Base-by-base conservation (phyloP, 2,888 invertebrate species). In the Acanthoscelides obtectus region DNA sequence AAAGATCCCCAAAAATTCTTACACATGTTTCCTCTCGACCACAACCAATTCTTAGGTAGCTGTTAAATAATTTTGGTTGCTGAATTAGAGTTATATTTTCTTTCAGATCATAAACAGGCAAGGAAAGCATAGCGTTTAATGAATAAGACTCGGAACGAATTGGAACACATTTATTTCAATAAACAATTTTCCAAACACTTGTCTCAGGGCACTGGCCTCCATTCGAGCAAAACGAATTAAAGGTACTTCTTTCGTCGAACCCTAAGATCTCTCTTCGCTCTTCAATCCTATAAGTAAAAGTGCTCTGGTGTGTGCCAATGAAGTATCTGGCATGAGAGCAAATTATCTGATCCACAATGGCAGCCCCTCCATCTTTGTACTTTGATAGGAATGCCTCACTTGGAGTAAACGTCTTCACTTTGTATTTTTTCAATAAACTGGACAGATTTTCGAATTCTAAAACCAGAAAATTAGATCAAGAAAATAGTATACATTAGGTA, bases 241-340 rank as follows among this genome's bases (percentile, higher is more conserved):
- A 99, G 0, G 98, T 98, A 8, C 91, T 90, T 22, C 90, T 86
- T 66, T 90, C 87, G 5, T 90, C 88, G 84, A 97, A 97, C 0
- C 97, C 97, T 66, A 98, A 84, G 74, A 99, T 97, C 86, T 99
- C 98, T 22, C 99, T 88, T 83, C 99, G 99, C 84, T 99, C 99
- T 86, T 98, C 97, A 77, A 99, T 99, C 72, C 99, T 89, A 84
- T 94, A 98, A 0, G 98, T 93, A 85, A 98, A 99, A 0, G 99
- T 99, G 73, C 99, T 99, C 79, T 97, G 96, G 83, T 93, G 90
- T 0, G 96, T 97, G 12, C 99, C 99, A 64, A 97, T 89, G 82
- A 98, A 98, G 83, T 90, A 91, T 76, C 91, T 90, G 0, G 96
- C 93, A 85, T 93, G 92, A 0, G 98, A 93, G 85, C 97, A 96